These are phyloP conservation scores for Nomada ferruginata DNA, from an alignment of 2,888 invertebrate species.

Conservation along the genomic window DNA sequence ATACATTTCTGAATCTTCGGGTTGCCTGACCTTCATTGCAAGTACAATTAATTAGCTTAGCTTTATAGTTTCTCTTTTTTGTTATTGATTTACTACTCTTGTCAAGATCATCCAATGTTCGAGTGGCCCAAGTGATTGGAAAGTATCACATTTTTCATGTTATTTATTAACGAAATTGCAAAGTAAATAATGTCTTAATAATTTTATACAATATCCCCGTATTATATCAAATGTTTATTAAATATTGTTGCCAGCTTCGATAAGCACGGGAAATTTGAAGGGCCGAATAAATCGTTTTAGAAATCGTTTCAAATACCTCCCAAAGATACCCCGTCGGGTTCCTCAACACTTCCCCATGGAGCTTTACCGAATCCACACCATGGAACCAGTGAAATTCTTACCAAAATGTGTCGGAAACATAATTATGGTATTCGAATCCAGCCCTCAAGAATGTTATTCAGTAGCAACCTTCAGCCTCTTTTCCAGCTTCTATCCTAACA, in stretches of 20 bases:
- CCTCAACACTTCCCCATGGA: conserved; percentile 30
- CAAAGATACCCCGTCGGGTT: conserved; percentile 48
- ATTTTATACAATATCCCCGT: neutral
- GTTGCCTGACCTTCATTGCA: too few relatives aligned
- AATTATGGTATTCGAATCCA: conserved; percentile 75
- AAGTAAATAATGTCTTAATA: too few relatives aligned
- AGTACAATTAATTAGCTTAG: too few relatives aligned
- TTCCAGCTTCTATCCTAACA: conserved; percentile 22
- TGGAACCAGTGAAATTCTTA: conserved; percentile 44
- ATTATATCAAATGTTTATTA: neutral
- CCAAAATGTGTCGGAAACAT: conserved; percentile 70
- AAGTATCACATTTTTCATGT: too few relatives aligned
- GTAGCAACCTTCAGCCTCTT: conserved; percentile 38
- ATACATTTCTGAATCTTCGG: too few relatives aligned
- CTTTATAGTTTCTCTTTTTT: too few relatives aligned
- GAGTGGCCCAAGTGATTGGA: too few relatives aligned
- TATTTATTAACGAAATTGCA: too few relatives aligned
- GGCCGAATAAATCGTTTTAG: conserved; percentile 17
- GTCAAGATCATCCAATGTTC: too few relatives aligned
- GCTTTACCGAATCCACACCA: conserved; percentile 14
- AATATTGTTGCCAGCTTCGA: neutral
- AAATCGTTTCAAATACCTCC: conserved; percentile 40
- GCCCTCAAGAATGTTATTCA: conserved; percentile 78
- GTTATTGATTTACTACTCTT: too few relatives aligned
- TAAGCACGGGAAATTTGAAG: conserved; percentile 4